Base-by-base conservation (phyloP, 2,888 invertebrate species). In the Drosophila parthenogenetica region DNA sequence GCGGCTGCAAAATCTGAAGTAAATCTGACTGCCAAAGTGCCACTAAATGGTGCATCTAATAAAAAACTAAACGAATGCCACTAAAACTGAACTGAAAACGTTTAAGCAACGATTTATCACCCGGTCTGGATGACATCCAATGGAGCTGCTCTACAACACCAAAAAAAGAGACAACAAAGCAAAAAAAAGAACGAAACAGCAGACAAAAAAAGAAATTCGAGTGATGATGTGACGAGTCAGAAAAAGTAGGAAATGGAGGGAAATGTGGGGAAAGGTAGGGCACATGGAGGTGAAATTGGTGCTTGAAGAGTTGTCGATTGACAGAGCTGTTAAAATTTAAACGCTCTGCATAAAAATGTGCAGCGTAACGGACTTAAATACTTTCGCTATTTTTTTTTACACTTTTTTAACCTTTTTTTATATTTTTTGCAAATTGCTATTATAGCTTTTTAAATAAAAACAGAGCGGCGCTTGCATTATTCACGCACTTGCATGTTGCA, bases 51-150 rank as follows among this genome's bases (percentile, higher is more conserved):
- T 57, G 76, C 77, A 74, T 83, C 84, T 85, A 85, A 87, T 87
- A 89, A 84, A 85, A 69, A 85, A 85, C 85, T 85, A 89, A 84
- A 87, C 85, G 87, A 60, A 75, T 69, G 77, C 69, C 71, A 89
- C 85, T 89, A 86, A 89, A 85, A 87, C 75, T 81, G 82, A 51
- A 85, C 87, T 77, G 72, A 81, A 86, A 88, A 70, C 89, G 88
- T 88, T 90, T 89, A 90, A 90, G 88, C 88, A 86, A 90, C 87
- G 77, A 89, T 89, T 89, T 89, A 89, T 89, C 90, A 89, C 77
- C 57, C 77, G 48, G 77, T 42, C 59, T 53, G 54, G 19, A 59
- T 39, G 67, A 49, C 59, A 49, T 25, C 64, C 74, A 45, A 14
- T 17, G 45, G 14, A 63, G 49, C 19, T 54, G 40, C 43, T 63